Percentiles rank a stretch among this genome's conserved stretches.
Conservation (phyloP, 92 coral and sea anemone species). For the Porites divaricata region DNA sequence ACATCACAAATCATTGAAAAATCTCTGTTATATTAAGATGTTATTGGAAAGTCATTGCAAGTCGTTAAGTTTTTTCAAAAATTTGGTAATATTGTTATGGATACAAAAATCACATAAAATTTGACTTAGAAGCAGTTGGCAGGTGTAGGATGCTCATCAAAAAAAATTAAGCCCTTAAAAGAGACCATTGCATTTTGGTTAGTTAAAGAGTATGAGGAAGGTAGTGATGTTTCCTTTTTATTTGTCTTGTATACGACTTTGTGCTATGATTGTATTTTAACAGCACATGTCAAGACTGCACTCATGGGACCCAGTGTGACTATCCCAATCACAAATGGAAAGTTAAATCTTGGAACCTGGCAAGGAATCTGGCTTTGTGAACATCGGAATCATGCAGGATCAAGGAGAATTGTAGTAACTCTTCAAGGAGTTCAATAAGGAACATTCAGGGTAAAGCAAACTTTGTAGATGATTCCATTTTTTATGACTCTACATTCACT, state of each 20-base stretch:
- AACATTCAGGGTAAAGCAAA: neutral
- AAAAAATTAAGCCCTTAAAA: too few relatives aligned
- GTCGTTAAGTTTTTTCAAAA: too few relatives aligned
- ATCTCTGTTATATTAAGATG: too few relatives aligned
- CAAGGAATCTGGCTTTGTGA: slow-evolving; percentile 99
- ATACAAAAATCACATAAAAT: too few relatives aligned
- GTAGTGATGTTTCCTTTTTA: neutral
- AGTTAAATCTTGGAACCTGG: slow-evolving; percentile 95
- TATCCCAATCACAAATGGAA: slow-evolving; percentile 88
- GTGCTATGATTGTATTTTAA: neutral
- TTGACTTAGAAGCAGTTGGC: too few relatives aligned
- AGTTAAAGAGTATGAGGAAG: neutral
- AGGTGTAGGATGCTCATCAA: too few relatives aligned
- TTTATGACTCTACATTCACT: too few relatives aligned
- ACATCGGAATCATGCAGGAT: slow-evolving; percentile 87
- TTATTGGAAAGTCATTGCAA: too few relatives aligned
- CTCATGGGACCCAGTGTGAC: slow-evolving; percentile 94
- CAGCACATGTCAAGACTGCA: slow-evolving; percentile 95
- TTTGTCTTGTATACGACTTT: neutral
- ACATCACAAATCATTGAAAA: too few relatives aligned
- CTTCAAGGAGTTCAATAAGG: slow-evolving; percentile 89
- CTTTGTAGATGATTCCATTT: neutral
- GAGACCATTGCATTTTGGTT: too few relatives aligned
- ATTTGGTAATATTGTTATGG: too few relatives aligned
- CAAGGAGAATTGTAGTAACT: slow-evolving; percentile 89